Percentiles rank a stretch among this genome's conserved stretches.
phyloP scores from a whole-genome alignment of 1,140 invertebrate species.

The Geopemphigus sp. region DNA sequence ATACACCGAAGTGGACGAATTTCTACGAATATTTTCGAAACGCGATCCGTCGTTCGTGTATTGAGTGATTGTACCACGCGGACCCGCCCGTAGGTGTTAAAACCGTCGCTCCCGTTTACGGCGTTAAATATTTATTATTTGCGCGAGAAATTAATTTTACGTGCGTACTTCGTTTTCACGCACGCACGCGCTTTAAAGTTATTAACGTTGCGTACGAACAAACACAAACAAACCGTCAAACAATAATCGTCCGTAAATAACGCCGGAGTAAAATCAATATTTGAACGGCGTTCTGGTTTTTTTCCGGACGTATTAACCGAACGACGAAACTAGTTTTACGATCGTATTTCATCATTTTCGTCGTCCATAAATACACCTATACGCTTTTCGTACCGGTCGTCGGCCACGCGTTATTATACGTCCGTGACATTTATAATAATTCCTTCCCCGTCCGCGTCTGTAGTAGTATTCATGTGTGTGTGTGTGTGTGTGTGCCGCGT shows the following conservation, averaged over 20 bases:
- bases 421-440: neutral
- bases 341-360: neutral
- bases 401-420: neutral
- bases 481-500: too few species aligned
- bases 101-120: neutral
- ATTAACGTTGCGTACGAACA: neutral
- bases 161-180: neutral
- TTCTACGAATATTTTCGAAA: too few species aligned
- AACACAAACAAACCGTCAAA: constrained; percentile 24
- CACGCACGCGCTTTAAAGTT: neutral
- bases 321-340: neutral
- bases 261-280: neutral
- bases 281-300: neutral
- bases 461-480: too few species aligned
- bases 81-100: neutral
- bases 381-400: too few species aligned
- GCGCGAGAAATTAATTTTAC: neutral
- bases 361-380: neutral
- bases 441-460: neutral
- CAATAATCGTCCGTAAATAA: neutral
- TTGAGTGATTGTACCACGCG: too few species aligned
- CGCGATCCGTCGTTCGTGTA: too few species aligned
- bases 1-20: too few species aligned
- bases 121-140: constrained; percentile 2
- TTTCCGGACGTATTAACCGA: neutral